phyloP scores from a whole-genome alignment of 2,888 invertebrate species.

The Phymatocera aterrima region DNA sequence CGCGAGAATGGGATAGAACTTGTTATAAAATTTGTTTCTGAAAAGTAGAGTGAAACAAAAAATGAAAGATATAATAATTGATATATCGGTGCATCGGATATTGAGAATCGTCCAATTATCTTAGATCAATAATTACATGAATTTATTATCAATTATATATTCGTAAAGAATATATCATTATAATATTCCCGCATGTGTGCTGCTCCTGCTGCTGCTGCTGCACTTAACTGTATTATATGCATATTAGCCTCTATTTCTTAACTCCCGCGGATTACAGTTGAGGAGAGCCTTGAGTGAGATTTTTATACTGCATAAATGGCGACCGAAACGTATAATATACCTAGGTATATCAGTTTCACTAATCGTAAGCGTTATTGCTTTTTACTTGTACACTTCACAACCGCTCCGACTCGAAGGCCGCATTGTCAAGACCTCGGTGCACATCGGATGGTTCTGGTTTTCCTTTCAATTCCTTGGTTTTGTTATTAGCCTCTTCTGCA shows the following conservation, averaged over 20 bases:
- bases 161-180: too few species aligned
- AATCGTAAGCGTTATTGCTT: background rate
- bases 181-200: background rate
- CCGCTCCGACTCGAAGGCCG: conserved; percentile 72
- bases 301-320: too few species aligned
- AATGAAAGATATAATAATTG: background rate
- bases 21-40: background rate
- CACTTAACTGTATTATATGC: too few species aligned
- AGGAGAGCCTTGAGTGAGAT: conserved; percentile 3
- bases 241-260: background rate
- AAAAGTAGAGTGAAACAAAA: background rate
- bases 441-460: conserved; percentile 73
- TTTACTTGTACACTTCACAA: conserved; percentile 53
- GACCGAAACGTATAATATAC: background rate
- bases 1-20: too few species aligned
- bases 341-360: conserved; percentile 10
- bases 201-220: too few species aligned
- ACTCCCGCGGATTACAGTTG: background rate
- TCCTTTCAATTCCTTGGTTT: conserved; percentile 70
- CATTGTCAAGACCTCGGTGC: conserved; percentile 71
- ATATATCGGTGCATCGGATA: background rate
- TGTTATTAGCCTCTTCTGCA: conserved; percentile 60
- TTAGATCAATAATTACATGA: background rate
- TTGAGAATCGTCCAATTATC: background rate
- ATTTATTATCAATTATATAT: background rate